Evolutionary conservation across 1,140 invertebrate genomes (phyloP).

Genomic region (Pogonus chalceus): DNA sequence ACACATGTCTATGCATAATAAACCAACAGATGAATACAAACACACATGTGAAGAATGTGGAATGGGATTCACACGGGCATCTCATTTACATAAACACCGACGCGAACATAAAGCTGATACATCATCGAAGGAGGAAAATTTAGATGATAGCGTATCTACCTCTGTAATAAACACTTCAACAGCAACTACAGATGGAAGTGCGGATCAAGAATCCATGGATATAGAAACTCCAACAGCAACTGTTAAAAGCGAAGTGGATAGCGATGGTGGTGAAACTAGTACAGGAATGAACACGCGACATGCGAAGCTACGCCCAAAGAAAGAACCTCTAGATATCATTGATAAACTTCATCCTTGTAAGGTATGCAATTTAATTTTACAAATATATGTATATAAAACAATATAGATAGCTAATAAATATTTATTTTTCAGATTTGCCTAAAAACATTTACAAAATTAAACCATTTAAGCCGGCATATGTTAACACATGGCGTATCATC

Average conservation of each 20-base stretch:
- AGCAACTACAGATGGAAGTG: no score
- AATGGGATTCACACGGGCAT: slow-evolving; percentile 18
- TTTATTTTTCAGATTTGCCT: slow-evolving; percentile 25
- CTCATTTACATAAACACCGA: slow-evolving; percentile 21
- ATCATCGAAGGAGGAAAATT: background rate
- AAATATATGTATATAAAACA: no score
- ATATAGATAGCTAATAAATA: background rate
- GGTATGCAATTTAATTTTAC: slow-evolving; percentile 24
- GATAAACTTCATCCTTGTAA: slow-evolving; percentile 22
- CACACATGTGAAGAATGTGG: slow-evolving; percentile 24
- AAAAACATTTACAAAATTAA: slow-evolving; percentile 30
- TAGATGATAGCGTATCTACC: no score
- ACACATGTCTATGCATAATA: slow-evolving; percentile 24
- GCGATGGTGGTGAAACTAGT: slow-evolving; percentile 18
- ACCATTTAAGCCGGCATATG: slow-evolving; percentile 29
- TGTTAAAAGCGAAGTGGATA: slow-evolving; percentile 10
- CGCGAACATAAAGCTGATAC: slow-evolving; percentile 15
- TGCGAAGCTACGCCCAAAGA: background rate
- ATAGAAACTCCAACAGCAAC: background rate
- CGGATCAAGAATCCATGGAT: background rate
- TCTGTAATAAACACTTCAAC: no score
- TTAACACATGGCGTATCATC: slow-evolving; percentile 19
- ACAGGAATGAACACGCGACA: slow-evolving; percentile 1
- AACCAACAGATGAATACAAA: slow-evolving; percentile 15
- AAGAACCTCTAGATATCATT: background rate